A percentile compares a stretch with the other conserved stretches of the same genome.
Evolutionary conservation across 2,113 vertebrate genomes (phyloP).

Genomic region (Oceanites oceanicus): DNA sequence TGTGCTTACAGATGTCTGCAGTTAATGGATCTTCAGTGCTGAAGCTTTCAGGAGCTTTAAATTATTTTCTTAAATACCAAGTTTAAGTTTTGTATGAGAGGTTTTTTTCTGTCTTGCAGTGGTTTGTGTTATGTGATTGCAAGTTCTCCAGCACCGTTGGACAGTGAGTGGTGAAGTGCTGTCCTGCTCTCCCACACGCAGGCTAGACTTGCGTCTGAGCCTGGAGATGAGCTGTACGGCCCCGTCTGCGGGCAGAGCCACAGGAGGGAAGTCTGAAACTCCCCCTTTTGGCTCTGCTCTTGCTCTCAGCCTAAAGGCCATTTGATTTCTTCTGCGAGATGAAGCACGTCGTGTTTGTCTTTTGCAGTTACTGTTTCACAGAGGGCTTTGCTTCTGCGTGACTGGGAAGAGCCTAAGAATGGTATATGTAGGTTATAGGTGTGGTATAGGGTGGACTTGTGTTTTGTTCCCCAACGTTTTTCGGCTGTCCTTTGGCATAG

Average conservation of each 20-base stretch:
- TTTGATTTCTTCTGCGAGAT: not conserved
- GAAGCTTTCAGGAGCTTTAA: not conserved
- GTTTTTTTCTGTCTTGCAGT: not conserved
- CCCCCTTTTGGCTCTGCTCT: not conserved
- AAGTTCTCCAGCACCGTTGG: fast-evolving
- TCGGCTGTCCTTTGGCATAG: not conserved
- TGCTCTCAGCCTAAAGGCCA: not conserved
- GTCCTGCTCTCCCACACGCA: fast-evolving
- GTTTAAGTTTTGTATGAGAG: not conserved
- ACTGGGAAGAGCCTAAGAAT: not conserved
- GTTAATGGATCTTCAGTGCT: not conserved
- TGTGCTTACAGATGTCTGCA: not conserved
- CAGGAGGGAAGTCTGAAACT: not conserved
- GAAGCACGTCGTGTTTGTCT: not conserved
- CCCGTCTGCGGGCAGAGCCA: not conserved
- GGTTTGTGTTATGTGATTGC: not conserved
- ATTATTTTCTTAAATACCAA: not conserved
- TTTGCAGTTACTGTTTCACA: not conserved
- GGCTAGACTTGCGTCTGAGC: not conserved
- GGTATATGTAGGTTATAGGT: too few species aligned
- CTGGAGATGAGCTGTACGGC: fast-evolving
- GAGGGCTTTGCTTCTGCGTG: not conserved
- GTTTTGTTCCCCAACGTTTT: not conserved
- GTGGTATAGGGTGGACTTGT: not conserved
- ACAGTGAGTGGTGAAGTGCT: too few species aligned